Evolutionary conservation across 2,113 vertebrate genomes (phyloP), one percentile per base, ranked within the genome.

Genomic region (Cromileptes altivelis): DNA sequence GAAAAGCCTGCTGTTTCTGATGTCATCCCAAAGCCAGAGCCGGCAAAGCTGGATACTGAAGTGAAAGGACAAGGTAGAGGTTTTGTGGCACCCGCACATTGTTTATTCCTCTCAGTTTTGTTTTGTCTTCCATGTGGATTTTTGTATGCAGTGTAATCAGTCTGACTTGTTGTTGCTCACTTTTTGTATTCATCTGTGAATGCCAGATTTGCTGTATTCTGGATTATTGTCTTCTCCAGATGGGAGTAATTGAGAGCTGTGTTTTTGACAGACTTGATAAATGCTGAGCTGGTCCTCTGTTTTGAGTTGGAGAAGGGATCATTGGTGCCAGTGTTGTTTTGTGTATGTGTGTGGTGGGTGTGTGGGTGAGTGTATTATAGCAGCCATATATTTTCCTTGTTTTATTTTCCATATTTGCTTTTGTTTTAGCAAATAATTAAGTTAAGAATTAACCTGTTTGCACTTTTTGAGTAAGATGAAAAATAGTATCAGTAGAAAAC

Each of bases 11-110:
- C 4, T 50, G 58, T 23, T 55, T 62, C 25, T 70, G 71, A 57
- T 27, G 68, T 69, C 57, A 27, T 30, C 21, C 30, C 37, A 61
- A 71, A 71, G 56, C 49, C 62, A 65, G 47, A 78, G 18, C 42
- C 68, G 62, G 4, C 13, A 72, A n/a, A 82, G 50, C 50, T 57
- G 12, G 23, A 21, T 30, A n/a, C 3, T 4, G 52, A 55, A 61
- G 25, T 27, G 18, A 57, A 61, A 58, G n/a, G 9, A 30, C 49
- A 17, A 49, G 63, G 40, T 78, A 21, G 33, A 74, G 0, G 15
- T 63, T 49, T 21, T 78, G 47, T 70, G n/a, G 19, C 6, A 33
- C 23, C 5, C 19, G 13, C 18, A 2, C n/a, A n/a, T 47, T 52
- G 15, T 61, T 52, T 80, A 23, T 80, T 61, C 18, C n/a, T 3